These are phyloP conservation scores for Thunnus albacares DNA, from an alignment of 2,797 vertebrate species.

Conservation along the genomic window DNA sequence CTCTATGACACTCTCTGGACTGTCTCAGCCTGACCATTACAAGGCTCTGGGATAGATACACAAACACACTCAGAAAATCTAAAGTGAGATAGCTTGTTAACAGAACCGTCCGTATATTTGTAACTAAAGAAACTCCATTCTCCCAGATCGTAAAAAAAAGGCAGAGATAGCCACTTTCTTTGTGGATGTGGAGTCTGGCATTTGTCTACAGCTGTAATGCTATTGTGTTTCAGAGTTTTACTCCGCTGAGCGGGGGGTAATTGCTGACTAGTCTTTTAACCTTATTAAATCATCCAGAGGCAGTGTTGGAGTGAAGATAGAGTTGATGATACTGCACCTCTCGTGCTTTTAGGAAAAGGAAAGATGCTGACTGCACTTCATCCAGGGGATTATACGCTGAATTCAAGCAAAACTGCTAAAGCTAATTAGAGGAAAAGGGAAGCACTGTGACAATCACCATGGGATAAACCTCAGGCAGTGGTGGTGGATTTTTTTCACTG, in stretches of 20 bases:
- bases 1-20: constrained; percentile 82
- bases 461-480: constrained; percentile 73
- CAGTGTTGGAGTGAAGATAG: constrained; percentile 81
- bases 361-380: constrained; percentile 85
- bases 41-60: constrained; percentile 50
- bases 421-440: constrained; percentile 80
- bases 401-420: constrained; percentile 79
- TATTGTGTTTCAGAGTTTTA: constrained; percentile 83
- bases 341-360: constrained; percentile 79
- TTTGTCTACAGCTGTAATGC: constrained; percentile 84
- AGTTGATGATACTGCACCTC: constrained; percentile 85
- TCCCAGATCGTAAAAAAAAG: constrained; percentile 27
- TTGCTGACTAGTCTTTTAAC: constrained; percentile 90
- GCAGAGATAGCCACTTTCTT: constrained; percentile 65
- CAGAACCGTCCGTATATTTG: constrained; percentile 22
- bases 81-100: constrained; percentile 45
- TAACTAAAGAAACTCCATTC: constrained; percentile 25
- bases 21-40: constrained; percentile 77
- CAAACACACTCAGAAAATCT: constrained; percentile 51
- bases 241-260: constrained; percentile 83
- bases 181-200: constrained; percentile 77
- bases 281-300: constrained; percentile 87
- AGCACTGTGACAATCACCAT: constrained; percentile 76
- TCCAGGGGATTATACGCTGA: constrained; percentile 80
- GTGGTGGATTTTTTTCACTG: constrained; percentile 39